Base-by-base conservation (phyloP, 92 coral and sea anemone species). In the Porites evermanni region DNA sequence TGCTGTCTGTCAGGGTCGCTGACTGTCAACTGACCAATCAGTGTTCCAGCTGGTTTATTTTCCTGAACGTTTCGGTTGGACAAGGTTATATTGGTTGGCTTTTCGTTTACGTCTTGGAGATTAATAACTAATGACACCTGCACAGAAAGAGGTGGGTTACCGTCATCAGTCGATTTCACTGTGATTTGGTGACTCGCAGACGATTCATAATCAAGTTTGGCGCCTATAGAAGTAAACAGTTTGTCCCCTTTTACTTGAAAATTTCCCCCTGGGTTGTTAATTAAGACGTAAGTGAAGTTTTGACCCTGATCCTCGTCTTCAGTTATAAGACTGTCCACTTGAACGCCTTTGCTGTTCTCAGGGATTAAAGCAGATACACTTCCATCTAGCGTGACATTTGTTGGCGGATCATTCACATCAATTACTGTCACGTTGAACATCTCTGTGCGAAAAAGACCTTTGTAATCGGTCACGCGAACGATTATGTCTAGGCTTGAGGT, bases 261-360 rank as follows among this genome's bases (percentile, higher is more conserved):
- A 70, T 91, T 93, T 16, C 93, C 91, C 7, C 80, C 92, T 0
- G 84, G 87, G 76, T 88, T 88, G 64, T 83, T 90, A 38, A 50
- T 88, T 19, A 97, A 89, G 64, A 83, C 59, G 67, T 97, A 97
- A 50, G 78, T 82, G 44, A 80, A 94, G 12, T 82, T 89, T 82
- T 97, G 99, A n/a, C 91, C 89, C 12, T 17, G 32, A 77, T 97
- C 99, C 70, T 97, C 95, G 82, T 97, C 99, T 9, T 53, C 89
- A 4, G 99, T 97, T 56, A 86, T 81, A 68, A 97, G 84, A 63
- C 87, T 92, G 10, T 94, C 98, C 29, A 96, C 88, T 84, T 92
- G 78, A 19, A 84, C 88, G 70, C 88, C 91, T 66, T 78, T 89
- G 29, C 93, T 93, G 88, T 96, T 96, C 72, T 96, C 99, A 7